Percentiles rank a stretch among this genome's conserved stretches.
Conservation (phyloP, 2,888 invertebrate species). For the Adelphocoris suturalis region DNA sequence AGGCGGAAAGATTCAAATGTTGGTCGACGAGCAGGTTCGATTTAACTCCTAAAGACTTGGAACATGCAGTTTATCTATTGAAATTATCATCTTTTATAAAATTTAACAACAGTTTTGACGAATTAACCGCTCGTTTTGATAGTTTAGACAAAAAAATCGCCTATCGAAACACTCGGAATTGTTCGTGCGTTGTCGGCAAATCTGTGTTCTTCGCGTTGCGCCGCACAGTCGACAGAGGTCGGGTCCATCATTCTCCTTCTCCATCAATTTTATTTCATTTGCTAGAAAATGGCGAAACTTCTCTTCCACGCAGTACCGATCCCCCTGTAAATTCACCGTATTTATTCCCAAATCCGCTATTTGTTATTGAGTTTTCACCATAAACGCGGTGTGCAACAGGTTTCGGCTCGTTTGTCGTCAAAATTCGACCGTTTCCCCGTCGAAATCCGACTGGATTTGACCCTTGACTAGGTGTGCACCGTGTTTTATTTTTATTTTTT, state of each 20-base stretch:
- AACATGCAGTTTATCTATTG: too few species aligned
- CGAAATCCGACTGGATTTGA: background rate
- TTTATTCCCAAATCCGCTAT: background rate
- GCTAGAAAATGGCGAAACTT: conserved; percentile 39
- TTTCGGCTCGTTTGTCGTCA: background rate
- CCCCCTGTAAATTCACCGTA: background rate
- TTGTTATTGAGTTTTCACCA: conserved; percentile 4
- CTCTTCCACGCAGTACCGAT: conserved; percentile 23
- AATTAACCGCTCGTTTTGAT: too few species aligned
- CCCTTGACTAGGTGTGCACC: background rate
- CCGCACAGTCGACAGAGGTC: background rate
- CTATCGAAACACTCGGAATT: background rate
- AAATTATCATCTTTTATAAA: too few species aligned
- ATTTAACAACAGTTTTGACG: too few species aligned
- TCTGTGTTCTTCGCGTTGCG: background rate
- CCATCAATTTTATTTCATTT: background rate
- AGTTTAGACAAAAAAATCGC: too few species aligned
- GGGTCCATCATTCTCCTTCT: background rate
- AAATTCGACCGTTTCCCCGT: background rate
- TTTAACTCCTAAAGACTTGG: too few species aligned
- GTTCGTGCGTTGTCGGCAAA: background rate
- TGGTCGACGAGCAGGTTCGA: too few species aligned
- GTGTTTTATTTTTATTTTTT: conserved; percentile 39
- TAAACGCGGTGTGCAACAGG: background rate
- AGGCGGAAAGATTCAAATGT: too few species aligned